These are phyloP conservation scores for Myrmophylax atrothorax DNA, from an alignment of 2,113 vertebrate genomes.

Conservation along the genomic window DNA sequence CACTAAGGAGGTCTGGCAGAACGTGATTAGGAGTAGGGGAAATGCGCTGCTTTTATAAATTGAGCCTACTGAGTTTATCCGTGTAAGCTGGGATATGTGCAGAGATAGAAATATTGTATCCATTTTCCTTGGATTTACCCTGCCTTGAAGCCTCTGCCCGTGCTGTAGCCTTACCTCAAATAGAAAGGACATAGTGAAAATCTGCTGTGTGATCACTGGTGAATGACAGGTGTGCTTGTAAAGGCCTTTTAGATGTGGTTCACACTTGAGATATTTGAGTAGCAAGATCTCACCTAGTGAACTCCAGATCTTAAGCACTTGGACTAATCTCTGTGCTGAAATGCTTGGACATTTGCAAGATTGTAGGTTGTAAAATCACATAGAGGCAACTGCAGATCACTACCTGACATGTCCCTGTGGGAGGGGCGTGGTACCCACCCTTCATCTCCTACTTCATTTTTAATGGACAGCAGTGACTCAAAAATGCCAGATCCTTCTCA, in stretches of 20 bases:
- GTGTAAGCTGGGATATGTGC: neutral
- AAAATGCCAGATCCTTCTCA: slow-evolving; percentile 20
- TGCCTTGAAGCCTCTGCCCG: neutral
- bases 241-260: neutral
- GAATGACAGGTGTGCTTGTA: neutral
- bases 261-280: neutral
- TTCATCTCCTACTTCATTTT: neutral
- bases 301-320: neutral
- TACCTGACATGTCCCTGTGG: neutral
- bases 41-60: neutral
- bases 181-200: neutral
- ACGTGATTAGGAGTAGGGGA: neutral
- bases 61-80: neutral
- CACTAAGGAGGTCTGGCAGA: neutral
- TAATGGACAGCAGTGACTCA: neutral
- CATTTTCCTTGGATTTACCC: neutral
- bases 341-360: neutral
- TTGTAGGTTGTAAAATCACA: neutral
- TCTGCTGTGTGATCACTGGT: neutral
- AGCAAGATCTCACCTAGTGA: neutral
- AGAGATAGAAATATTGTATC: neutral
- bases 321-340: neutral
- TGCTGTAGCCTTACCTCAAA: neutral
- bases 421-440: neutral
- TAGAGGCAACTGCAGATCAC: neutral